A percentile compares a stretch with the other conserved stretches of the same genome.
phyloP scores from a whole-genome alignment of 2,888 invertebrate genomes.

The Drepanosiphum platanoidis region DNA sequence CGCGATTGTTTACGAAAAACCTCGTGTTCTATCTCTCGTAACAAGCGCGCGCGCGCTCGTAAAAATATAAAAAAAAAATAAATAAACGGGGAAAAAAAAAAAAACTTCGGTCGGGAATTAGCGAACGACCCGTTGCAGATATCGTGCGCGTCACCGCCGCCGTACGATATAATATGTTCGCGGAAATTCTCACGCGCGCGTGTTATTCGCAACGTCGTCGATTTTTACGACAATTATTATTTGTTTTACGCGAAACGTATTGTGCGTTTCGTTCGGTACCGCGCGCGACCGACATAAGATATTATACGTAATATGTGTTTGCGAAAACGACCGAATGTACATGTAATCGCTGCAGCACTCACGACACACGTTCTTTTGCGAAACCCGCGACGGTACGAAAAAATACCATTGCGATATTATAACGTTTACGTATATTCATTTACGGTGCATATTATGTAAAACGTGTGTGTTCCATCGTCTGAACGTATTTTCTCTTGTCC shows the following conservation, averaged over 20 bases:
- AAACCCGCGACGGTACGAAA: not conserved
- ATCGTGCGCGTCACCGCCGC: not conserved
- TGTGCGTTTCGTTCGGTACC: too few relatives aligned
- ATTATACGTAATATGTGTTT: too few relatives aligned
- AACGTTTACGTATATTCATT: too few relatives aligned
- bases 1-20: constrained; percentile 33
- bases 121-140: constrained; percentile 5
- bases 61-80: not conserved
- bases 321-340: too few relatives aligned
- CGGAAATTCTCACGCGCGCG: not conserved
- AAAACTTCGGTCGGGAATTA: not conserved
- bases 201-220: not conserved
- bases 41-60: not conserved
- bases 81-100: not conserved
- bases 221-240: constrained; percentile 19
- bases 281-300: not conserved
- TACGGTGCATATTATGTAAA: not conserved
- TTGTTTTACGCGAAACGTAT: not conserved
- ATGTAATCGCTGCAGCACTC: not conserved
- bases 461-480: not conserved
- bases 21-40: constrained; percentile 15
- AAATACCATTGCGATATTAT: too few relatives aligned
- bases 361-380: not conserved
- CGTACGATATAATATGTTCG: not conserved
- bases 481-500: constrained; percentile 65